These are phyloP conservation scores for Australoheros facetus DNA, from an alignment of 2,797 vertebrate species.

Conservation along the genomic window DNA sequence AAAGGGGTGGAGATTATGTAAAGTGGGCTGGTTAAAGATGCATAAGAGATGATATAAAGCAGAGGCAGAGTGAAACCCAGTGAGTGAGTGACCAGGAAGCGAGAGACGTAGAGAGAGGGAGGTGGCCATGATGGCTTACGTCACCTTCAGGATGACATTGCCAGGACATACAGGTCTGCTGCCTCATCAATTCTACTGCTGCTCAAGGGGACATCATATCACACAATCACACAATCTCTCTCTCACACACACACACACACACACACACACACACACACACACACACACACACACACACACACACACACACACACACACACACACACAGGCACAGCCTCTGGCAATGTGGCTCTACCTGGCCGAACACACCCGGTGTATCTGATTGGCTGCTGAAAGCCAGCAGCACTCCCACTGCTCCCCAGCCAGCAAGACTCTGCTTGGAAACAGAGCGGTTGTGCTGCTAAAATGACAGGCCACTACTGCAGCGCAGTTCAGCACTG, in stretches of 20 bases:
- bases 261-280: conserved; percentile 10
- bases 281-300: conserved; percentile 11
- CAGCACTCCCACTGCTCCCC: conserved; percentile 64
- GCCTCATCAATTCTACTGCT: conserved; percentile 81
- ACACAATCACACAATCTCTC: conserved; percentile 15
- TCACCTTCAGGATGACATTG: conserved; percentile 83
- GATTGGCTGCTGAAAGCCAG: conserved; percentile 71
- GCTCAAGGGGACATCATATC: conserved; percentile 75
- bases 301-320: conserved; percentile 9
- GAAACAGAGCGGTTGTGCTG: conserved; percentile 74
- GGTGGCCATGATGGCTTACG: conserved; percentile 69
- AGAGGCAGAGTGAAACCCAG: conserved; percentile 36
- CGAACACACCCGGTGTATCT: conserved; percentile 71
- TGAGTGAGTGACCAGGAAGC: conserved; percentile 47
- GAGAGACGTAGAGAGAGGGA: conserved; percentile 21
- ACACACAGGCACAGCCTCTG: conserved; percentile 39
- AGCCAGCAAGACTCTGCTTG: conserved; percentile 78
- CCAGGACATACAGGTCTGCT: conserved; percentile 81
- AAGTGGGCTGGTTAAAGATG: conserved; percentile 35
- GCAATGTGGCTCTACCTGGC: conserved; percentile 74
- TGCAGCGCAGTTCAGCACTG: conserved; percentile 44
- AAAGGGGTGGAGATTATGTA: conserved; percentile 15
- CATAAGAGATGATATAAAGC: conserved; percentile 24
- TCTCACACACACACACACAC: conserved; percentile 9
- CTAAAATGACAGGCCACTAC: conserved; percentile 60